phyloP scores from a whole-genome alignment of 35 echinoderm and acorn worm species.

The Apostichopus japonicus region DNA sequence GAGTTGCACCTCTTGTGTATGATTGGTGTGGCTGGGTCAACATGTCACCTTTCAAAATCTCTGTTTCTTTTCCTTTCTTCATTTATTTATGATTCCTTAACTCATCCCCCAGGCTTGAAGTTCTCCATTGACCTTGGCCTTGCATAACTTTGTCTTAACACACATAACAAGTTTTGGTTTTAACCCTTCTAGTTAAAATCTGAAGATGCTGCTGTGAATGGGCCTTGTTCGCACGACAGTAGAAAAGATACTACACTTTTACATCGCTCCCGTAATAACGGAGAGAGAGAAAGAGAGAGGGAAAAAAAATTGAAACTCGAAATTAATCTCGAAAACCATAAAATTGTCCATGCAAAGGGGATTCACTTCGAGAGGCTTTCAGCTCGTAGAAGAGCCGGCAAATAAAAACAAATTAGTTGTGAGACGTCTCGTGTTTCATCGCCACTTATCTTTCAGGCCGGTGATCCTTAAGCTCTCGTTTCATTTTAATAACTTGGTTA shows the following conservation, averaged over 20 bases:
- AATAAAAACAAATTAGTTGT: neutral
- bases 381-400: neutral
- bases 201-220: too few species aligned
- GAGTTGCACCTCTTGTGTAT: too few species aligned
- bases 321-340: neutral
- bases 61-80: too few species aligned
- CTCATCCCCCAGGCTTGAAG: too few species aligned
- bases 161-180: too few species aligned
- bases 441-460: neutral
- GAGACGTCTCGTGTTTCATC: neutral
- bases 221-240: too few species aligned
- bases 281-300: too few species aligned
- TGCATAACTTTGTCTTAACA: neutral
- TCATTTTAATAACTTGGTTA: neutral
- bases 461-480: neutral
- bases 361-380: neutral
- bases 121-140: constrained; percentile 7
- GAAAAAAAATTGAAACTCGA: neutral
- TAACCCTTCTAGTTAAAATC: too few species aligned
- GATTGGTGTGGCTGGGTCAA: too few species aligned
- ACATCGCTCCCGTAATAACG: neutral
- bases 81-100: too few species aligned
- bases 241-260: too few species aligned
- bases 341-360: neutral
- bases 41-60: too few species aligned